phyloP scores from a whole-genome alignment of 2,797 vertebrate species.

The Alauda arvensis region DNA sequence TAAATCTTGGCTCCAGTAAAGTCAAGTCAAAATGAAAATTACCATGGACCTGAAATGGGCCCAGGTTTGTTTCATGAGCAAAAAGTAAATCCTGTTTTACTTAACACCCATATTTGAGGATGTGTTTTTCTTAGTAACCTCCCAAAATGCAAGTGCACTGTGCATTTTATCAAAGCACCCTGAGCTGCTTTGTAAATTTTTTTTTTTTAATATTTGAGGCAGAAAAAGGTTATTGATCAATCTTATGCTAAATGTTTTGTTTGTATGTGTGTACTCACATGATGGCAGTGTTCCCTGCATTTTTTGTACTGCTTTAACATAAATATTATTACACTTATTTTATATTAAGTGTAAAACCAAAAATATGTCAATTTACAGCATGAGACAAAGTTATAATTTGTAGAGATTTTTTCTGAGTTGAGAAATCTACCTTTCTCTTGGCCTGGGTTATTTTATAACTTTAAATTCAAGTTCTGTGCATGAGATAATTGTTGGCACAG shows the following conservation, averaged over 20 bases:
- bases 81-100: neutral
- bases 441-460: neutral
- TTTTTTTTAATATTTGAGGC: neutral
- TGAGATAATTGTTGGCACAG: conserved; percentile 41
- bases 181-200: neutral
- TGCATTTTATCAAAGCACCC: neutral
- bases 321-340: neutral
- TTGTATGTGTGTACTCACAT: neutral
- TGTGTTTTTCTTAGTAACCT: neutral
- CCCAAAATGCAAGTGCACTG: neutral
- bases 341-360: neutral
- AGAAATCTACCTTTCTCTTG: neutral
- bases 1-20: neutral
- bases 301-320: neutral
- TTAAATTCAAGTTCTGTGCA: neutral
- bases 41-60: neutral
- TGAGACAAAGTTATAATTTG: neutral
- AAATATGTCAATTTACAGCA: neutral
- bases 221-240: neutral
- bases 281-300: neutral
- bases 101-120: neutral
- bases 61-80: neutral
- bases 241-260: neutral
- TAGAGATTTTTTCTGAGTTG: neutral
- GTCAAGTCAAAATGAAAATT: neutral